Evolutionary conservation across 2,888 invertebrate species (phyloP).

Genomic region (Drosophila infuscata): DNA sequence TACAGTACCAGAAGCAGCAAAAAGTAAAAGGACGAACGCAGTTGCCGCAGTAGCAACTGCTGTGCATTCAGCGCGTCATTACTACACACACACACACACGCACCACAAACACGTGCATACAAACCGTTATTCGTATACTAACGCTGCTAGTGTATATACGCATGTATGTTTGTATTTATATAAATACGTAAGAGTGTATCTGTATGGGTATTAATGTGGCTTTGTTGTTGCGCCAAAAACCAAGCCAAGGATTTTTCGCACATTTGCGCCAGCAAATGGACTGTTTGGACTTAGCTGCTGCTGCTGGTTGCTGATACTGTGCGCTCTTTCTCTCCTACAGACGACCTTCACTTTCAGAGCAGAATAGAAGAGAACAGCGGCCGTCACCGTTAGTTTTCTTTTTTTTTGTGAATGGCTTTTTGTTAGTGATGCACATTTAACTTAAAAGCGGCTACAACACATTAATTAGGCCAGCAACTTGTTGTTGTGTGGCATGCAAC

Average conservation of each 20-base stretch:
- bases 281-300: constrained; percentile 54
- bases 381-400: constrained; percentile 47
- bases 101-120: constrained; percentile 32
- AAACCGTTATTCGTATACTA: constrained; percentile 19
- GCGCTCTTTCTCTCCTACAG: constrained; percentile 74
- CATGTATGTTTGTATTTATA: constrained; percentile 5
- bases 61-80: constrained; percentile 72
- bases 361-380: constrained; percentile 31
- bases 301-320: constrained; percentile 42
- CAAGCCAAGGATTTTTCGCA: constrained; percentile 79
- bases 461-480: constrained; percentile 65
- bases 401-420: constrained; percentile 51
- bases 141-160: constrained; percentile 21
- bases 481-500: constrained; percentile 39
- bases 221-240: constrained; percentile 78
- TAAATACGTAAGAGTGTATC: constrained; percentile 23
- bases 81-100: constrained; percentile 26
- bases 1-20: constrained; percentile 12
- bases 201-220: constrained; percentile 40
- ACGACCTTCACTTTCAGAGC: constrained; percentile 75
- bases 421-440: constrained; percentile 41
- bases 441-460: constrained; percentile 42
- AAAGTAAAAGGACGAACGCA: constrained; percentile 29
- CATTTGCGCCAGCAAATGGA: constrained; percentile 67
- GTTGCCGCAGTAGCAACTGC: constrained; percentile 37